Percentiles rank a stretch among this genome's conserved stretches.
phyloP scores from a whole-genome alignment of 2,113 vertebrate species.

The Percina caprodes region DNA sequence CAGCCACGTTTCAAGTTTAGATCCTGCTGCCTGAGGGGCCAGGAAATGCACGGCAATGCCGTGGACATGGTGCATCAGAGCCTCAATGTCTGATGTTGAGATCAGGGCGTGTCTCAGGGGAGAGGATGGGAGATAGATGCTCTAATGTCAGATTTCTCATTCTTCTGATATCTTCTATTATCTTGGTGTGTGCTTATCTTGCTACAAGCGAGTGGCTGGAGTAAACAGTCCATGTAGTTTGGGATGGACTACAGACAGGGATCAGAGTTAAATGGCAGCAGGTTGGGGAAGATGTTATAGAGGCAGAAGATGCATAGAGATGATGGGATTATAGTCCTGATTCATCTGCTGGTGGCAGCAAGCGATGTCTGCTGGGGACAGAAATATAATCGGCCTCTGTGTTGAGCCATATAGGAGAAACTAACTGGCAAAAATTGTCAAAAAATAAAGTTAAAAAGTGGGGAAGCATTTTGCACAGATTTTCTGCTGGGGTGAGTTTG shows the following conservation, averaged over 20 bases:
- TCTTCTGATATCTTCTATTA: slow-evolving; percentile 24
- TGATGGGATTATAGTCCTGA: slow-evolving; percentile 57
- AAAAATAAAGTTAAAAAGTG: background rate
- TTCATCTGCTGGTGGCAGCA: slow-evolving; percentile 27
- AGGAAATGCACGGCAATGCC: slow-evolving; percentile 9
- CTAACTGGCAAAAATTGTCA: background rate
- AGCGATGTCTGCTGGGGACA: slow-evolving; percentile 11
- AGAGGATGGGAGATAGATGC: slow-evolving; percentile 4
- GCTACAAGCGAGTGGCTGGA: background rate
- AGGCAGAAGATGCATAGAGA: slow-evolving; percentile 53
- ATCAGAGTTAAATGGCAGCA: slow-evolving; percentile 42
- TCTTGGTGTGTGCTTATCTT: slow-evolving; percentile 4
- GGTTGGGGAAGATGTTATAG: slow-evolving; percentile 27
- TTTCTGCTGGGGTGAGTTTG: slow-evolving; percentile 1
- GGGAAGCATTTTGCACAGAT: background rate
- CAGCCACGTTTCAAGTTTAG: slow-evolving; percentile 4
- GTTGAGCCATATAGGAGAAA: background rate
- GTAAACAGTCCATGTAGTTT: slow-evolving; percentile 32
- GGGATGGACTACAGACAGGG: slow-evolving; percentile 8
- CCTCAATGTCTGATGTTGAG: slow-evolving; percentile 20
- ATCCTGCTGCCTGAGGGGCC: background rate
- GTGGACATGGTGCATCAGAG: background rate
- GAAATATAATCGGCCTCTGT: slow-evolving; percentile 24
- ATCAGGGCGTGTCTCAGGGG: slow-evolving; percentile 21
- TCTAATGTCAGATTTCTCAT: slow-evolving; percentile 57